phyloP scores from a whole-genome alignment of 2,113 vertebrate genomes.

The Sphaerodactylus townsendi region DNA sequence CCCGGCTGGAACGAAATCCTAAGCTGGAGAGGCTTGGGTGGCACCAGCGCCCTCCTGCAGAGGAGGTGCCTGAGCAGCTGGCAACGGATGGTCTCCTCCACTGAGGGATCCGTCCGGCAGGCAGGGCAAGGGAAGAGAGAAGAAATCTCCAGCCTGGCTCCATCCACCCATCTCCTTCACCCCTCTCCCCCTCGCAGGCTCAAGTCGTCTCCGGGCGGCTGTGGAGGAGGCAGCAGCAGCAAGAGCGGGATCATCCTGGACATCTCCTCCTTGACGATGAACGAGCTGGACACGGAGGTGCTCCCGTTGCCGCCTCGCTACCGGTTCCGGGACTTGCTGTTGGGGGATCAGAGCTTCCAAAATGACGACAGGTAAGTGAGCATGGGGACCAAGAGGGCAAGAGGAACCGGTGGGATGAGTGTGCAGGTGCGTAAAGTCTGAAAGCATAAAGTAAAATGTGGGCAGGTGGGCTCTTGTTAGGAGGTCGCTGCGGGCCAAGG shows the following conservation, averaged over 20 bases:
- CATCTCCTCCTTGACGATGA: constrained; percentile 85
- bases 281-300: constrained; percentile 89
- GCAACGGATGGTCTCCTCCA: background rate
- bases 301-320: constrained; percentile 92
- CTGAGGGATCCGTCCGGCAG: background rate
- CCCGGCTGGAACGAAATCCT: too few relatives aligned
- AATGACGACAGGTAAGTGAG: constrained; percentile 91
- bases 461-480: too few relatives aligned
- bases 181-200: constrained; percentile 71
- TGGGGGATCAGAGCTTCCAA: constrained; percentile 92
- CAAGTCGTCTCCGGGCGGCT: constrained; percentile 66
- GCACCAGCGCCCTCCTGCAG: background rate
- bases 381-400: background rate
- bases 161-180: background rate
- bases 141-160: background rate
- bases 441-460: accelerated
- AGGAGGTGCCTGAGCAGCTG: constrained; percentile 22
- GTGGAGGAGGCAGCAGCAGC: constrained; percentile 43
- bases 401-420: background rate
- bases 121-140: constrained; percentile 4
- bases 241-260: constrained; percentile 84
- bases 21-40: background rate
- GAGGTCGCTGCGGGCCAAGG: background rate
- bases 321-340: constrained; percentile 92
- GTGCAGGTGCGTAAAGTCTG: background rate